Base-by-base conservation (phyloP, 2,797 vertebrate species). In the Knipowitschia caucasica region DNA sequence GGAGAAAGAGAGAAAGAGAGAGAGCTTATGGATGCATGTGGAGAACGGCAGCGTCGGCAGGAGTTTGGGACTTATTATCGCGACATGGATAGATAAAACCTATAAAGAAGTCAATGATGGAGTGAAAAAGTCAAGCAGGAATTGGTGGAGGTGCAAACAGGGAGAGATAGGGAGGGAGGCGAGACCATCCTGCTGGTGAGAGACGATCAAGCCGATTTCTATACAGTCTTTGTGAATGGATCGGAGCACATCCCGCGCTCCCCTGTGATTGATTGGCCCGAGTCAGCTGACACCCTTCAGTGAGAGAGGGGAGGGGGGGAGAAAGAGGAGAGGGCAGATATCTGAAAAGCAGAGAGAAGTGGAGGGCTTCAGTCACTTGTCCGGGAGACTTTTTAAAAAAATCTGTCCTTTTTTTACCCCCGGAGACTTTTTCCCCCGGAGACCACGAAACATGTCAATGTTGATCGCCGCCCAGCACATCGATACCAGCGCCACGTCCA, bases 391-490 rank as follows among this genome's bases (percentile, higher is more conserved):
- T 76, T 47, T 68, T 47, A 56, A 46, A 33, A 64, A 4, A n/a
- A n/a, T n/a, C n/a, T n/a, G n/a, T n/a, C n/a, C n/a, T n/a, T n/a
- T n/a, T 30, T 69, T 54, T 61, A 45, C 33, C 58, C 4, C 35
- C 46, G 66, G 47, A 59, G 17, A 17, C 8, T 30, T 69, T 54
- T 61, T 49, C 33, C 58, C 4, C 35, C 46, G 66, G 47, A 59
- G 17, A 17, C 8, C 66, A 58, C 57, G 66, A 65, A 71, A 60
- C 4, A 87, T 85, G 81, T 89, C 85, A 0, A 77, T 89, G 73
- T 81, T 91, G 65, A 86, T 92, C 52, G 84, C 73, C 34, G 84
- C 90, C 59, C 86, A 89, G 18, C 67, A 88, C 47, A 79, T 89
- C 50, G 75, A 85, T 34, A 81, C 73, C 40, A 49, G n/a, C n/a